A percentile compares a stretch with the other conserved stretches of the same genome.
These are phyloP conservation scores for Schmidtea mediterranea DNA, from an alignment of 1,140 invertebrate species.

Conservation along the genomic window DNA sequence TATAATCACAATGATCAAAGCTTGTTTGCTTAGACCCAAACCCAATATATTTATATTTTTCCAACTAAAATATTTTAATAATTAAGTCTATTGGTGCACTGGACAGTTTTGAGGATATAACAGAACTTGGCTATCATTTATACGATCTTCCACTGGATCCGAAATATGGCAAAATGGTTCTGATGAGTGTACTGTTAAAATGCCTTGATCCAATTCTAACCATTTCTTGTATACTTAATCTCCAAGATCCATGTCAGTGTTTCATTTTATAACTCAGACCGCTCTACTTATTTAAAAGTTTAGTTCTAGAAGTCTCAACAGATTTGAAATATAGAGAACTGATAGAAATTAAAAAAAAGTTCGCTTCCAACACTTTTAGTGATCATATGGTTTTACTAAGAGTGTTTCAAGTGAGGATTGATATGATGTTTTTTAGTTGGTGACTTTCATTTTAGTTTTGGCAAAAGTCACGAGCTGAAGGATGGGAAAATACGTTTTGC, in stretches of 20 bases:
- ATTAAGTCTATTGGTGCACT: constrained; percentile 49
- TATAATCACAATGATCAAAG: too few species aligned
- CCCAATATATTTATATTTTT: too few species aligned
- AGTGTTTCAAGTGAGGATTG: constrained; percentile 50
- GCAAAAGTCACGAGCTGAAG: constrained; percentile 38
- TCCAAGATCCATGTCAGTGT: constrained; percentile 39
- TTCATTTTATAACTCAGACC: neutral
- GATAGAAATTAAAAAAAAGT: constrained; percentile 35
- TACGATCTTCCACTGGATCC: constrained; percentile 68
- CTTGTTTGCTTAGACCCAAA: too few species aligned
- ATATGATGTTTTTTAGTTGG: neutral
- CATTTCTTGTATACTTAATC: constrained; percentile 53
- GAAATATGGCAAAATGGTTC: constrained; percentile 58
- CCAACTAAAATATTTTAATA: too few species aligned
- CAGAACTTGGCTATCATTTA: constrained; percentile 55
- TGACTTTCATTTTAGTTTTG: constrained; percentile 24
- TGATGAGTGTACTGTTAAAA: constrained; percentile 62
- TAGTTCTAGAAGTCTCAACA: neutral
- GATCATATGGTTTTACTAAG: constrained; percentile 66
- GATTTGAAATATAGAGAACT: constrained; percentile 25
- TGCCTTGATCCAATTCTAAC: constrained; percentile 78
- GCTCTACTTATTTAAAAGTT: neutral
- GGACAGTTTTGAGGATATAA: constrained; percentile 44
- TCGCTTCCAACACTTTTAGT: constrained; percentile 47
- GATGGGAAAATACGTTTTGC: constrained; percentile 45